Conservation (phyloP, 2,888 invertebrate species). For the Zaprionus lineosus region DNA sequence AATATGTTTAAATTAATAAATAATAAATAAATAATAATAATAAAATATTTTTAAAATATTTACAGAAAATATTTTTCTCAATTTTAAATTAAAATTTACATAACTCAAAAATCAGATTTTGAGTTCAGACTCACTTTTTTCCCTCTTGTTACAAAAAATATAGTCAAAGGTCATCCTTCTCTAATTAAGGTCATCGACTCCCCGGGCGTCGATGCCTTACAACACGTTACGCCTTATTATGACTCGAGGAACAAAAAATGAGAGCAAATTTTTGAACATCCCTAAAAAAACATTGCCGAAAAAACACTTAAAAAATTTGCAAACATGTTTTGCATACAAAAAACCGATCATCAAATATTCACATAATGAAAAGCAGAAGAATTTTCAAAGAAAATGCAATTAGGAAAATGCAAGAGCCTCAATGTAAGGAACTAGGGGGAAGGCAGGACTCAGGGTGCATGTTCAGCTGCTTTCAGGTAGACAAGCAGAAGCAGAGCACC, state of each 20-base stretch:
- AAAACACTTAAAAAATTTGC: slow-evolving; percentile 65
- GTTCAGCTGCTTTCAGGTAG: slow-evolving; percentile 56
- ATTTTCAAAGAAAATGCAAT: no score
- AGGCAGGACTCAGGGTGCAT: not conserved
- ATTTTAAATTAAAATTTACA: no score
- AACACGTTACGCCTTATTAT: slow-evolving; percentile 68
- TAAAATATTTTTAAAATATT: no score
- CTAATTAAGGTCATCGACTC: slow-evolving; percentile 62
- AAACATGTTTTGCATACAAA: slow-evolving; percentile 71
- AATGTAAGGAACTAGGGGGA: slow-evolving; percentile 30
- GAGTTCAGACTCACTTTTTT: not conserved
- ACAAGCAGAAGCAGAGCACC: slow-evolving; percentile 43
- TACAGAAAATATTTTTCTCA: no score
- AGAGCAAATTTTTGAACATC: slow-evolving; percentile 29
- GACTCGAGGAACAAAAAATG: slow-evolving; percentile 51
- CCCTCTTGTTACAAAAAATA: not conserved
- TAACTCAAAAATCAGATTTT: not conserved
- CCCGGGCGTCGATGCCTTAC: slow-evolving; percentile 19
- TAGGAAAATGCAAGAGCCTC: slow-evolving; percentile 25
- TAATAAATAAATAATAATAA: no score
- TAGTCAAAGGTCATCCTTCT: slow-evolving; percentile 45
- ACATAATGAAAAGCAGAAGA: slow-evolving; percentile 36
- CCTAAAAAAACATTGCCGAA: no score
- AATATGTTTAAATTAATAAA: no score
- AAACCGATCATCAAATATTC: slow-evolving; percentile 69